These are phyloP conservation scores for Pardosa pseudoannulata DNA, from an alignment of 2,888 invertebrate species.

Conservation along the genomic window DNA sequence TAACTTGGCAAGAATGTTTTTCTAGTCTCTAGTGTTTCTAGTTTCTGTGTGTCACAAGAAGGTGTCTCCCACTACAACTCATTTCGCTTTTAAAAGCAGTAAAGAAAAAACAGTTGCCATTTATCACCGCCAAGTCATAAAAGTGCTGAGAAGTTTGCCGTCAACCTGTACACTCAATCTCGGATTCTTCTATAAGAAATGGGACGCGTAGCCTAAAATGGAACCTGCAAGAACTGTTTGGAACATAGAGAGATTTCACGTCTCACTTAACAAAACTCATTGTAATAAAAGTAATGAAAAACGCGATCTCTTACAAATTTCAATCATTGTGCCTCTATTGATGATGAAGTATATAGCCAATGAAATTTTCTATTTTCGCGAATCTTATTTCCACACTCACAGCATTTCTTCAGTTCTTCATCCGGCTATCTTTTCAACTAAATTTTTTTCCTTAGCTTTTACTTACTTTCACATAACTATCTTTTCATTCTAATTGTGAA, in stretches of 20 bases:
- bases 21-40: neutral
- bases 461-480: too few species aligned
- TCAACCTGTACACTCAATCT: neutral
- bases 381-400: too few species aligned
- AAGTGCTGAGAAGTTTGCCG: neutral
- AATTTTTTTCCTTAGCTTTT: too few species aligned
- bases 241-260: neutral
- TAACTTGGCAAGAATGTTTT: conserved; percentile 3
- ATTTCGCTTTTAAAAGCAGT: conserved; percentile 7
- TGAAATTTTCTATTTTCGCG: too few species aligned
- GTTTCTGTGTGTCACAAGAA: conserved; percentile 3
- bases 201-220: neutral
- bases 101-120: neutral
- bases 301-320: too few species aligned
- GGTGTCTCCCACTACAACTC: neutral
- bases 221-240: neutral
- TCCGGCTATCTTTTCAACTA: too few species aligned
- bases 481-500: too few species aligned
- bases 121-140: conserved; percentile 12
- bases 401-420: too few species aligned
- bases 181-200: neutral
- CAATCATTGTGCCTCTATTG: too few species aligned
- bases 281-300: too few species aligned
- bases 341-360: too few species aligned
- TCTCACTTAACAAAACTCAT: neutral